Conservation (phyloP, 2,113 vertebrate genomes). For the Halcyon senegalensis region DNA sequence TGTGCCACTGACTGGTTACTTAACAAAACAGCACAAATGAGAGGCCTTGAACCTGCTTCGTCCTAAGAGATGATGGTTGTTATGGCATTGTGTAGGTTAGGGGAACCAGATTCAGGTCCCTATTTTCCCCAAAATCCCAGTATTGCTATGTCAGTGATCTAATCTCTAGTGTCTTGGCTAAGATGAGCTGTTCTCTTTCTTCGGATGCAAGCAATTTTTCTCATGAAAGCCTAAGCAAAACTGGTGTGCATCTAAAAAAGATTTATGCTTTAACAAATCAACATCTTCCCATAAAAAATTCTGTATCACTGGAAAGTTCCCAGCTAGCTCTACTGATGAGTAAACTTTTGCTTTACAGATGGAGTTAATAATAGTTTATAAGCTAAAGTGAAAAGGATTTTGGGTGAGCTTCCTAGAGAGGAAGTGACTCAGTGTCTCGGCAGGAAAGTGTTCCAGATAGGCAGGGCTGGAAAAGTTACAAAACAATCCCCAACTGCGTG, state of each 20-base stretch:
- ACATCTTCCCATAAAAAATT: conserved; percentile 19
- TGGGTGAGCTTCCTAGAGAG: conserved; percentile 66
- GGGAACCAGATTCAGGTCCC: neutral
- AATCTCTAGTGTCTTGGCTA: neutral
- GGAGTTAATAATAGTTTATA: conserved; percentile 70
- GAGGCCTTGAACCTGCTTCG: neutral
- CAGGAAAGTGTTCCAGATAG: conserved; percentile 67
- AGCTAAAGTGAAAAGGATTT: conserved; percentile 62
- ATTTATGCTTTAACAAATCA: conserved; percentile 52
- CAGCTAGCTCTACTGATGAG: conserved; percentile 42
- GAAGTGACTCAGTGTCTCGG: conserved; percentile 73
- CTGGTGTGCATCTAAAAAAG: conserved; percentile 27
- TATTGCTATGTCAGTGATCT: neutral
- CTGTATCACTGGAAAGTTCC: conserved; percentile 56
- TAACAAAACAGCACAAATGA: neutral
- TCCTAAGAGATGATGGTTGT: neutral
- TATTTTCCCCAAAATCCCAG: neutral
- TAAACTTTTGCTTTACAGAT: conserved; percentile 63
- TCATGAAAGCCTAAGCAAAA: conserved; percentile 39
- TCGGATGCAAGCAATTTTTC: conserved; percentile 4
- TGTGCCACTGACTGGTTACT: neutral
- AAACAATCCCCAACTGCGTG: conserved; percentile 20
- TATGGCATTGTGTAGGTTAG: neutral
- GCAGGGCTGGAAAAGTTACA: conserved; percentile 64
- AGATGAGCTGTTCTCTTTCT: conserved; percentile 20